Conservation (phyloP, 1,140 invertebrate species). For the Teleogryllus occipitalis region DNA sequence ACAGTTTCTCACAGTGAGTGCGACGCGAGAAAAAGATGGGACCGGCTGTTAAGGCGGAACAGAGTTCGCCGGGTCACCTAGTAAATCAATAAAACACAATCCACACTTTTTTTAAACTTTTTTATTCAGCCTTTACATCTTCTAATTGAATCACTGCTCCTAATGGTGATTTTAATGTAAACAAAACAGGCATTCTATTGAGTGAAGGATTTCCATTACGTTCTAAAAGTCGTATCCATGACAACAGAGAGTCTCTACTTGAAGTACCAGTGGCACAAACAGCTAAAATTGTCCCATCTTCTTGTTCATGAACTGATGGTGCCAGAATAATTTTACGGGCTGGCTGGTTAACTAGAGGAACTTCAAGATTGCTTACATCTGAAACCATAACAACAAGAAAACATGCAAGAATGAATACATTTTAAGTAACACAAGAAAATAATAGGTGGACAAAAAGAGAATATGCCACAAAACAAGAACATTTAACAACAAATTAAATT, state of each 20-base stretch:
- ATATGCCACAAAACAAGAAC: no score
- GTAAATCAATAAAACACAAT: no score
- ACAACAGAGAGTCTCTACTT: constrained; percentile 78
- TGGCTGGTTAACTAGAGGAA: constrained; percentile 46
- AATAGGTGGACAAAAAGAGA: no score
- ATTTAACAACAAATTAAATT: no score
- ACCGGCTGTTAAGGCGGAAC: no score
- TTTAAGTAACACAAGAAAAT: no score
- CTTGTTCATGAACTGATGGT: constrained; percentile 79
- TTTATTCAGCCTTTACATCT: background rate
- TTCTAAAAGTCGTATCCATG: constrained; percentile 85
- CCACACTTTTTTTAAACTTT: no score
- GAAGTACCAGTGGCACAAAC: constrained; percentile 85
- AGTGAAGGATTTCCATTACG: constrained; percentile 64
- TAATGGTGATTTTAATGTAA: constrained; percentile 48
- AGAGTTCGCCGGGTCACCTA: no score
- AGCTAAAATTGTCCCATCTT: constrained; percentile 82
- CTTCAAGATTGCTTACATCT: constrained; percentile 59
- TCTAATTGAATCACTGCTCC: constrained; percentile 25
- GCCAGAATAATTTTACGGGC: constrained; percentile 34
- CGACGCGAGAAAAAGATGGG: no score
- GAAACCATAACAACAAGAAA: constrained; percentile 30
- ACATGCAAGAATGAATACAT: constrained; percentile 7
- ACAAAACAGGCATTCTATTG: constrained; percentile 66
- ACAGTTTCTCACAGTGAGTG: no score